phyloP scores from a whole-genome alignment of 2,888 invertebrate species.

The Quadroppia sp. region DNA sequence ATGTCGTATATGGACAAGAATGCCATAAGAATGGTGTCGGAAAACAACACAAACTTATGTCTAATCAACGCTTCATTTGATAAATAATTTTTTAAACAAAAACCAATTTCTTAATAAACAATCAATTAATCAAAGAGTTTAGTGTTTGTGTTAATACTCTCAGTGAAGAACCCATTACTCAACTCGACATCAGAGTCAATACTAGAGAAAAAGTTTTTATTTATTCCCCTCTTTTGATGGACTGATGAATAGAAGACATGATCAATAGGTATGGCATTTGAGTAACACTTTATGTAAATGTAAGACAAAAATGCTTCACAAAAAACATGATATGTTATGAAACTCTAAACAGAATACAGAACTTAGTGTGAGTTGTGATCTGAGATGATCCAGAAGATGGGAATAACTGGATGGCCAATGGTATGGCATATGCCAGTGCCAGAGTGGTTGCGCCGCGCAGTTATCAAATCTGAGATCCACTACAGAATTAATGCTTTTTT shows the following conservation, averaged over 20 bases:
- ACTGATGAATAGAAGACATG: neutral
- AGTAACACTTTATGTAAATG: neutral
- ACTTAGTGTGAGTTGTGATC: neutral
- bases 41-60: conserved; percentile 31
- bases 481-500: neutral
- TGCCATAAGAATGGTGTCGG: conserved; percentile 31
- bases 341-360: neutral
- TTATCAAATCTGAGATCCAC: neutral
- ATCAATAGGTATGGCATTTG: conserved; percentile 8
- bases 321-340: neutral
- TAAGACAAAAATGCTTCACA: neutral
- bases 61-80: neutral
- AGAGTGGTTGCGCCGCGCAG: conserved; percentile 5
- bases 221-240: too few relatives aligned
- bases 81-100: neutral
- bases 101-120: conserved; percentile 4
- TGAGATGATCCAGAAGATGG: neutral
- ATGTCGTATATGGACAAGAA: conserved; percentile 37
- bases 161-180: neutral
- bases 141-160: neutral
- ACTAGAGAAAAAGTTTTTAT: neutral
- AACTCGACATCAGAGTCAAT: neutral
- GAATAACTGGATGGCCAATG: too few relatives aligned
- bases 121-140: neutral
- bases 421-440: too few relatives aligned